These are phyloP conservation scores for Anniella stebbinsi DNA, from an alignment of 2,797 vertebrate genomes.

Conservation along the genomic window DNA sequence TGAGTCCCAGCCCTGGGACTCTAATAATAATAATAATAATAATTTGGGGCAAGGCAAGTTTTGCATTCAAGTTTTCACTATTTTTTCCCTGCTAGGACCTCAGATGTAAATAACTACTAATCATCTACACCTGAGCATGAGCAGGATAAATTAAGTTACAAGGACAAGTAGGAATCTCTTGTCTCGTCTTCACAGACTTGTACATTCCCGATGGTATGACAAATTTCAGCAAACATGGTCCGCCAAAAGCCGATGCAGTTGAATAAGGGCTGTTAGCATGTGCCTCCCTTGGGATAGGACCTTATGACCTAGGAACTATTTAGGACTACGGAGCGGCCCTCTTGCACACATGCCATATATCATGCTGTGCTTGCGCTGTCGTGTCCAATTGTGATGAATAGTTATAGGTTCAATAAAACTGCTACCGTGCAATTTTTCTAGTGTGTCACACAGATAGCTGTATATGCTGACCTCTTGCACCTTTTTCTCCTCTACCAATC, in stretches of 20 bases:
- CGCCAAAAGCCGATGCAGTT: not conserved
- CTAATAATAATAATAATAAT: too few relatives aligned
- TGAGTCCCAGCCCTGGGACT: too few relatives aligned
- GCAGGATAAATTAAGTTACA: constrained; percentile 30
- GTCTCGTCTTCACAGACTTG: constrained; percentile 10
- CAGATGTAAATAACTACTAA: not conserved
- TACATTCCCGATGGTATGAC: constrained; percentile 6
- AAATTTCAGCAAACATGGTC: constrained; percentile 10
- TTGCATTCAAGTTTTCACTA: fast-evolving
- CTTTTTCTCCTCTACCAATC: not conserved
- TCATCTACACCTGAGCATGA: not conserved
- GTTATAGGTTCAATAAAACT: constrained; percentile 58
- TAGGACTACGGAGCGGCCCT: constrained; percentile 34
- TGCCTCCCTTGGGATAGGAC: constrained; percentile 43
- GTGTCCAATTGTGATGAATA: constrained; percentile 33
- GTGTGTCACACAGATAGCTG: not conserved
- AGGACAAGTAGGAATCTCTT: not conserved
- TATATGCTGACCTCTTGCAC: constrained; percentile 28
- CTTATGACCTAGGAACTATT: constrained; percentile 20
- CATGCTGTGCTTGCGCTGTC: constrained; percentile 11
- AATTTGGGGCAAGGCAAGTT: not conserved
- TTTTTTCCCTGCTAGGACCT: not conserved
- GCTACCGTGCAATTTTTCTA: constrained; percentile 9
- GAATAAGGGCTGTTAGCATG: constrained; percentile 39
- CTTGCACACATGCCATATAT: constrained; percentile 37